Evolutionary conservation across 2,888 invertebrate species (phyloP), one percentile per base, ranked within the genome.

Genomic region (Lasioglossum vierecki): DNA sequence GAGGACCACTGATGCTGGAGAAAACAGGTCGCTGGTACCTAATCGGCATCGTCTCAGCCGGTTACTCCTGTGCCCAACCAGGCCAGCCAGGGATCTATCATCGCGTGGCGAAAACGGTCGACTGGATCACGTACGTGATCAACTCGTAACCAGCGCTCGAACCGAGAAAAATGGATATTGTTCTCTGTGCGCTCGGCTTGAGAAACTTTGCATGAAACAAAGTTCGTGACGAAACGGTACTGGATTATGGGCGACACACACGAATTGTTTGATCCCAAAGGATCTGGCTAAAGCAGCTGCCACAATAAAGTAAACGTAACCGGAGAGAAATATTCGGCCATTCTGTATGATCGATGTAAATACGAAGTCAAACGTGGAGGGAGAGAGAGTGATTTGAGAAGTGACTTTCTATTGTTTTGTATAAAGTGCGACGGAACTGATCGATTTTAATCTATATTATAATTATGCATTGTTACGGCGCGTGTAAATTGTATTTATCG

Each of bases 71-170:
- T 93, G 99, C 99, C 0, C 98, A 98, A 93, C 96, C 98, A 26
- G 98, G 98, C 30, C 99, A 99, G 93, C 99, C 99, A 0, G 99
- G 99, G 75, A 99, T 99, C 92, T 99, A 99, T 95, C 99, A 99
- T 94, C 96, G 98, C 90, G 98, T 98, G 9, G 98, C 98, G 0
- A 98, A 98, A 93, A 99, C 99, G 0, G 98, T 98, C 9, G 99
- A 99, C 95, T 99, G 99, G 99, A 98, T 99, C 91, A 97, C 96
- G 13, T 96, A 96, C 94, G 96, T 96, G 79, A 96, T 96, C 89
- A 96, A 96, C 90, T 95, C 95, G 90, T 95, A 94, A 92, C 91
- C 90, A 77, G n/a, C 46, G 9, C 53, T n/a, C 75, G 70, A 68
- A 60, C 1, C 39, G 11, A 8, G 15, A 39, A 22, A 26, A 60